Evolutionary conservation across 2,888 invertebrate species (phyloP).

Genomic region (Monopis laevigella): DNA sequence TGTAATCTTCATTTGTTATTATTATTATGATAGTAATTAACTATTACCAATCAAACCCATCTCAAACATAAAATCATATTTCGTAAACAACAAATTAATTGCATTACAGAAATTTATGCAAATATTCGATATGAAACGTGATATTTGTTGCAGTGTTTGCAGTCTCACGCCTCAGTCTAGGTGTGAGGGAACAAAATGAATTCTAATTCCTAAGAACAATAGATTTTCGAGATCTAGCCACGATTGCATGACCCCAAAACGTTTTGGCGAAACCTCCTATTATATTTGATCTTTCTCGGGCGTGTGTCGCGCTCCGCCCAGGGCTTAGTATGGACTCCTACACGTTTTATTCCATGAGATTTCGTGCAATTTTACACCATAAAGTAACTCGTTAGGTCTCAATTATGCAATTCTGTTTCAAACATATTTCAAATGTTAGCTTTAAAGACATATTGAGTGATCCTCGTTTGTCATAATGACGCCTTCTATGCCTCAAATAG

Average conservation of each 20-base stretch:
- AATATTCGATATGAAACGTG: no score
- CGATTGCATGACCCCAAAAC: slow-evolving; percentile 31
- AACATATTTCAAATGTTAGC: no score
- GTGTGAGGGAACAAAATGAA: slow-evolving; percentile 1
- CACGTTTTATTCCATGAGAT: slow-evolving; percentile 1
- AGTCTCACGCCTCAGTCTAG: slow-evolving; percentile 6
- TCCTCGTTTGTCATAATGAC: slow-evolving; percentile 8
- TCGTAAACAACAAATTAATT: no score
- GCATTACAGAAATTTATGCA: no score
- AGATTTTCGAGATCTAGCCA: slow-evolving; percentile 28
- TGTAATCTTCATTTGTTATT: no score
- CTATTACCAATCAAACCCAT: no score
- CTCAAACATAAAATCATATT: no score
- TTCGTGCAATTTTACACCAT: neutral
- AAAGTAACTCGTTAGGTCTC: neutral
- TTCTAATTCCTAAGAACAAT: slow-evolving; percentile 30
- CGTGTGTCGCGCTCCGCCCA: slow-evolving; percentile 22
- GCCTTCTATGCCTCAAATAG: slow-evolving; percentile 18
- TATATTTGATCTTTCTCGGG: slow-evolving; percentile 39
- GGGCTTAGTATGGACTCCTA: slow-evolving; percentile 16
- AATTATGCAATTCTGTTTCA: no score
- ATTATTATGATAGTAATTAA: no score
- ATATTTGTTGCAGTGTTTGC: neutral
- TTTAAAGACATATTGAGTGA: slow-evolving; percentile 1
- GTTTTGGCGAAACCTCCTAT: slow-evolving; percentile 37